Evolutionary conservation across 2,797 vertebrate genomes (phyloP), one percentile per base, ranked within the genome.

Genomic region (Lates japonicus): DNA sequence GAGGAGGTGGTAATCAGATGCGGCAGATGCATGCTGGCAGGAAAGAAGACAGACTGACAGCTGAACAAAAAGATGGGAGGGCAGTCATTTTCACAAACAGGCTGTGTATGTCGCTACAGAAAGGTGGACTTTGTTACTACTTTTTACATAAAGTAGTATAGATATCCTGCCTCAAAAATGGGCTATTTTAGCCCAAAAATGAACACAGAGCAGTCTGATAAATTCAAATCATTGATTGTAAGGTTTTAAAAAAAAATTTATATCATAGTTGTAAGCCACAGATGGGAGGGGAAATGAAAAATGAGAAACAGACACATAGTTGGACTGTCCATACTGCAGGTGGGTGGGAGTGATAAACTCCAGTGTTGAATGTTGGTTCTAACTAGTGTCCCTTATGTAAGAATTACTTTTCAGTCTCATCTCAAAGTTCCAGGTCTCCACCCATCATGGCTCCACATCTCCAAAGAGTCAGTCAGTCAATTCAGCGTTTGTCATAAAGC

Each of bases 41-140:
- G 70, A 86, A 85, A 46, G 66, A 67, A 78, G 82, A 66, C 63
- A 65, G 61, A 44, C 68, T 62, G 37, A 61, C 83, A 89, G 81
- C 51, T 44, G 8, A 77, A 77, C 22, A 54, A 46, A 76, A 71
- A 64, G 22, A 73, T 58, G 31, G 66, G 48, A 80, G 64, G 61
- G 39, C 49, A 70, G 62, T 68, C 22, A 44, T 58, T 77, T 58
- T 69, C 7, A 62, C 60, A 20, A 58, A 41, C 60, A 14, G 13
- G 16, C 55, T 37, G 2, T 48, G 46, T 29, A 20, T 52, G 10
- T 22, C 2, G 4, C 51, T 39, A 37, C 48, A 65, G 46, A 60
- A 41, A 64, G 17, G 19, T 66, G 19, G 35, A 48, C 63, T 58
- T 35, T 75, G n/a, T 61, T 44, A n/a, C n/a, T n/a, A n/a, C n/a